Evolutionary conservation across 2,797 vertebrate genomes (phyloP), one percentile per base, ranked within the genome.

Genomic region (Bryconaethiops microstoma): DNA sequence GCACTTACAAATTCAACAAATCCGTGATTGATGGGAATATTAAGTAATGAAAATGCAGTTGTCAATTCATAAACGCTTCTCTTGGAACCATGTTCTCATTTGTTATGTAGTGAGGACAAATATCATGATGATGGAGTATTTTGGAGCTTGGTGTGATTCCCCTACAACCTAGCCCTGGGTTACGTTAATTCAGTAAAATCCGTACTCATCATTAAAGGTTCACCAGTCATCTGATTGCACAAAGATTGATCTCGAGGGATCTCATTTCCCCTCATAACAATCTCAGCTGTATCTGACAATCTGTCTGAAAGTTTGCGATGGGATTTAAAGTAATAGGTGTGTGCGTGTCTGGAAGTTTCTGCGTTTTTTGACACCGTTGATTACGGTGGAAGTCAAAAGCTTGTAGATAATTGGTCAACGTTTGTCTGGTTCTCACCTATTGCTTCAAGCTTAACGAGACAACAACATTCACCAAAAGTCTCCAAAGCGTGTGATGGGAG

Each of bases 361-460:
- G 39, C n/a, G 19, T 14, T 68, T 21, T 62, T 21, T 62, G 76
- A 62, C 45, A 54, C 65, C 39, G 19, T 70, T 35, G 72, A 8
- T 8, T 63, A 19, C 40, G 35, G 42, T 52, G 23, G 19, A 74
- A 82, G 85, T 85, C 69, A 79, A 84, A 86, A 80, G 82, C 64
- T 42, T 17, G 64, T 21, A 48, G 83, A 87, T 87, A 84, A 89
- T 81, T 6, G 35, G 78, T 77, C 85, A 40, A 83, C 85, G 73
- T 68, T 75, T 64, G 69, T 85, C 87, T 83, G 78, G 78, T 67
- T 67, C 64, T 19, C 64, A 17, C 64, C 64, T 19, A 57, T 79
- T 80, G 82, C 48, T 23, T 76, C 6, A 12, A 54, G 55, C 65
- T 74, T 89, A 90, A 91, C 83, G 87, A 89, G 86, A 79, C 82